Base-by-base conservation (phyloP, 2,888 invertebrate species). In the Stegana nigrithorax region DNA sequence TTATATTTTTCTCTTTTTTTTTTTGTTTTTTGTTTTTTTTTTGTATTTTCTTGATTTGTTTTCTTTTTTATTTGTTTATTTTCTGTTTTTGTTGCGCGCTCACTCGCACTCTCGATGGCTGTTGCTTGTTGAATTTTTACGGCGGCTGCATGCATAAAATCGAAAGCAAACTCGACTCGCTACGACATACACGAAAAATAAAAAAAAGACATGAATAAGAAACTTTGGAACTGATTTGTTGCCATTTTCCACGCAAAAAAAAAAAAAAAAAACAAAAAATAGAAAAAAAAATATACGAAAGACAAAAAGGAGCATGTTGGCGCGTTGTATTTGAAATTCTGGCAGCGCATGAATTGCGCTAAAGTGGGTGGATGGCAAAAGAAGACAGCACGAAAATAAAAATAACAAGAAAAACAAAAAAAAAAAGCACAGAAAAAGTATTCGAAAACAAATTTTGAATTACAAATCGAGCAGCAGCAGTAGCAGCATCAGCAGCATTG, bases 381-480 rank as follows among this genome's bases (percentile, higher is more conserved):
- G 23, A 7, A 23, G 36, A 23, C 26, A 45, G n/a, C 45, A 45
- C n/a, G n/a, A 42, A 1, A 19, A 10, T 7, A 47, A 25, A 0
- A 36, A 36, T n/a, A 36, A 36, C 36, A 36, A 36, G 8, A 32
- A n/a, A 32, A 1, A 32, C 4, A 32, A 8, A 2, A 32, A 32
- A 1, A 36, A 36, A 2, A 36, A 3, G 12, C 10, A 36, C 36
- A 36, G 4, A 75, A 78, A 79, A 75, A 75, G 75, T 77, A 75
- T 75, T 75, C 69, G 68, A 78, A 70, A 78, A 72, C 80, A 76
- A 78, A 78, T 80, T 77, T 77, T 78, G 79, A 80, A 80, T 74
- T 78, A 77, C 75, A 80, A 80, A 77, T 80, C 77, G 79, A 71
- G 53, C 69, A 59, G 75, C 60, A 62, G 44, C 50, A 45, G 50